These are phyloP conservation scores for Cheilosia urbana DNA, from an alignment of 2,888 invertebrate genomes.

Conservation along the genomic window DNA sequence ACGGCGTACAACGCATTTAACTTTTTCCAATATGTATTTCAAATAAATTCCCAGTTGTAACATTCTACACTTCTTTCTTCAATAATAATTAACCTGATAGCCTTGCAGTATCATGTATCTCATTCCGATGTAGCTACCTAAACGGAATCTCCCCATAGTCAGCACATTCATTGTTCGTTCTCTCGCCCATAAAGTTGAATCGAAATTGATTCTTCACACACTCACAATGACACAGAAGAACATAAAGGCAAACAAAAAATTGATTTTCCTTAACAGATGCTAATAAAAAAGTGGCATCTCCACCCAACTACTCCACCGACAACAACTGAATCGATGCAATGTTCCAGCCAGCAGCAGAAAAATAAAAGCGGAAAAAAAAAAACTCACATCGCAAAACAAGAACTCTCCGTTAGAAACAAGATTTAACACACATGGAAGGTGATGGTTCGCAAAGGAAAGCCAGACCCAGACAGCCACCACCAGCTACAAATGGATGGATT, in stretches of 20 bases:
- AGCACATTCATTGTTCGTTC: conserved; percentile 14
- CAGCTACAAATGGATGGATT: conserved; percentile 48
- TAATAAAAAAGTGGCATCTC: conserved; percentile 22
- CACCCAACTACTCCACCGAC: conserved; percentile 23
- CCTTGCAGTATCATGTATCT: neutral
- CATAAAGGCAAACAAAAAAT: neutral
- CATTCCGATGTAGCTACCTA: neutral
- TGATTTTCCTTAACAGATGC: conserved; percentile 33
- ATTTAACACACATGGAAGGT: conserved; percentile 45
- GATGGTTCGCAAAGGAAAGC: conserved; percentile 8
- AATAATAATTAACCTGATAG: neutral
- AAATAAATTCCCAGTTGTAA: too few species aligned
- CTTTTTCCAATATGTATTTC: too few species aligned
- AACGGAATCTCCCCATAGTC: neutral
- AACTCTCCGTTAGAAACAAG: conserved; percentile 65
- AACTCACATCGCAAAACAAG: conserved; percentile 24
- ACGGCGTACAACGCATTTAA: too few species aligned
- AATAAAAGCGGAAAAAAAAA: conserved; percentile 2
- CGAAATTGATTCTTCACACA: conserved; percentile 23
- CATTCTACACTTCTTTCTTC: neutral
- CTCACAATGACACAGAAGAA: conserved; percentile 1
- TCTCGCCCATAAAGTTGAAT: neutral
- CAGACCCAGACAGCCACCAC: conserved; percentile 12
- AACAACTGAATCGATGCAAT: too few species aligned
- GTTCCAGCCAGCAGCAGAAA: neutral